Conservation (phyloP, 2,888 invertebrate species). For the Ischnus inquisitorius region DNA sequence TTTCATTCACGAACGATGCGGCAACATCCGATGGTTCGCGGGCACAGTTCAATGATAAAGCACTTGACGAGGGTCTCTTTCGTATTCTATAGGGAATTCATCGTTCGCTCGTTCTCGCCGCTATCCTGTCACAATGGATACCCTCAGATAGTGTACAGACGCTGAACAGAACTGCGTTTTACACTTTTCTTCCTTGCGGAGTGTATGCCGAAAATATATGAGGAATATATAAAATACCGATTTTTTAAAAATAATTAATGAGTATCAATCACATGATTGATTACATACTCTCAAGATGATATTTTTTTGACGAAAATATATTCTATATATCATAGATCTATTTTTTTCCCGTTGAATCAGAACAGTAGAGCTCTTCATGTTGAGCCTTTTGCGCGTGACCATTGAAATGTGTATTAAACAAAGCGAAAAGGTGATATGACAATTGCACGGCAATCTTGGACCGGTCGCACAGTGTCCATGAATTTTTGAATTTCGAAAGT, state of each 20-base stretch:
- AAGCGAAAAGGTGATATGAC: neutral
- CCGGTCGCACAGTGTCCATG: neutral
- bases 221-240: no score
- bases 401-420: no score
- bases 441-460: neutral
- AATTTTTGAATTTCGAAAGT: neutral
- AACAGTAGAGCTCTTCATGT: no score
- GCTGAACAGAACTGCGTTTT: conserved; percentile 37
- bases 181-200: conserved; percentile 21
- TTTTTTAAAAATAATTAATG: no score
- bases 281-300: no score
- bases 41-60: conserved; percentile 71
- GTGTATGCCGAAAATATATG: no score
- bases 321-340: no score
- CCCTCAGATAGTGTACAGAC: conserved; percentile 3
- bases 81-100: conserved; percentile 68
- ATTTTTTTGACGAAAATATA: no score
- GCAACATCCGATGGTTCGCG: conserved; percentile 57
- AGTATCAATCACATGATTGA: no score
- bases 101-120: conserved; percentile 31
- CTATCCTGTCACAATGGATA: conserved; percentile 5
- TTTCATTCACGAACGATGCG: conserved; percentile 48
- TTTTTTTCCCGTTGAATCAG: no score
- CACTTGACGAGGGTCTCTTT: conserved; percentile 72
- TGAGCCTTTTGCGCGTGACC: no score